These are phyloP conservation scores for Rhopalosiphum nymphaeae DNA, from an alignment of 2,888 invertebrate genomes.

Conservation along the genomic window DNA sequence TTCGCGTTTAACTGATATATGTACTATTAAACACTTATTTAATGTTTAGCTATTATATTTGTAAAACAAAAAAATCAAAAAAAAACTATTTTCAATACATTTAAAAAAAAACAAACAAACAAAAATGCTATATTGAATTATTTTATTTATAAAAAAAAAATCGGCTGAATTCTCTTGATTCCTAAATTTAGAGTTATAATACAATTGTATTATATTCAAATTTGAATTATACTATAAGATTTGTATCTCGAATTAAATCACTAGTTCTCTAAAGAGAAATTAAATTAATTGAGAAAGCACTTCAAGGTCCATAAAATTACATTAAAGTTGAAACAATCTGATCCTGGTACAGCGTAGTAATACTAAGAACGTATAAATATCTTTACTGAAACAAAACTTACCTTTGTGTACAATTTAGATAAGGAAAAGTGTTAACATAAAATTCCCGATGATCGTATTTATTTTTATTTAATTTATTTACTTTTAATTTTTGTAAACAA, in stretches of 20 bases:
- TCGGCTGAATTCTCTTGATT: background rate
- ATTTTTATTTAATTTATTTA: background rate
- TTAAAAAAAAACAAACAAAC: background rate
- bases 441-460: background rate
- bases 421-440: background rate
- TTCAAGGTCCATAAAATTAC: slow-evolving; percentile 10
- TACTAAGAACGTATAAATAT: slow-evolving; percentile 2
- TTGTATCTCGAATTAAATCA: background rate
- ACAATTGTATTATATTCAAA: background rate
- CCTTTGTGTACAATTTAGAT: background rate
- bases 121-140: background rate
- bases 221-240: background rate
- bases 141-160: background rate
- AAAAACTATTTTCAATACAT: background rate
- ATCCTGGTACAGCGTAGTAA: background rate
- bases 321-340: slow-evolving; percentile 24
- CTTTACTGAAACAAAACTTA: background rate
- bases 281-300: slow-evolving; percentile 21
- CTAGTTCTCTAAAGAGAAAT: background rate
- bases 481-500: background rate
- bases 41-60: background rate
- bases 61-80: background rate
- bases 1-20: background rate
- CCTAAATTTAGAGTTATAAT: background rate
- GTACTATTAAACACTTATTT: background rate